Percentiles rank a stretch among this genome's conserved stretches.
Conservation (phyloP, 2,888 invertebrate genomes). For the Dascillus cervinus region DNA sequence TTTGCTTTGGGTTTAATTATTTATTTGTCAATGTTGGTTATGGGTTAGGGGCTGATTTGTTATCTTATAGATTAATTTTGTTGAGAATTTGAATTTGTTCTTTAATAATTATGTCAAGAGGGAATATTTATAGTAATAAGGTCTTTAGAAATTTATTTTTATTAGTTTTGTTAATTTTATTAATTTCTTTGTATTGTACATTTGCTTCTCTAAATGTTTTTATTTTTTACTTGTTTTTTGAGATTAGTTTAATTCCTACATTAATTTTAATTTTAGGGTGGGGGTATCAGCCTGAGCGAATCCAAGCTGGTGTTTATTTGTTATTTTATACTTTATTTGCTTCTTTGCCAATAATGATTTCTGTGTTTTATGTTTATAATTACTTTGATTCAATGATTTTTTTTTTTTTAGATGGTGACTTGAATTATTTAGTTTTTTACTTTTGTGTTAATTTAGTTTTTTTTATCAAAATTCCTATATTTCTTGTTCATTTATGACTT, state of each 20-base stretch:
- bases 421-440: conserved; percentile 45
- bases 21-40: conserved; percentile 39
- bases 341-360: conserved; percentile 56
- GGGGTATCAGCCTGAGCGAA: conserved; percentile 60
- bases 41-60: conserved; percentile 44
- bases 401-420: conserved; percentile 44
- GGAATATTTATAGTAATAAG: conserved; percentile 42
- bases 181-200: conserved; percentile 50
- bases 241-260: conserved; percentile 57
- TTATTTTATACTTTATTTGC: conserved; percentile 64
- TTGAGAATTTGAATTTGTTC: conserved; percentile 51
- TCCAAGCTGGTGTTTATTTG: conserved; percentile 59
- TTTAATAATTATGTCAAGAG: conserved; percentile 42
- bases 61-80: conserved; percentile 49
- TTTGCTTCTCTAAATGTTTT: conserved; percentile 54
- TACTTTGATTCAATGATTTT: conserved; percentile 44
- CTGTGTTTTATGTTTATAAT: conserved; percentile 48
- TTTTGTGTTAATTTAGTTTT: conserved; percentile 53
- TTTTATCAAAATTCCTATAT: conserved; percentile 66
- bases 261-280: conserved; percentile 61
- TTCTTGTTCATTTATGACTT: conserved; percentile 61
- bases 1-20: conserved; percentile 34
- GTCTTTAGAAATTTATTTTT: conserved; percentile 48
- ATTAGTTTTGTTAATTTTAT: conserved; percentile 46
- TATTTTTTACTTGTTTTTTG: conserved; percentile 66